These are phyloP conservation scores for Galeopterus variegatus DNA, from an alignment of 2,113 vertebrate species.

Conservation along the genomic window DNA sequence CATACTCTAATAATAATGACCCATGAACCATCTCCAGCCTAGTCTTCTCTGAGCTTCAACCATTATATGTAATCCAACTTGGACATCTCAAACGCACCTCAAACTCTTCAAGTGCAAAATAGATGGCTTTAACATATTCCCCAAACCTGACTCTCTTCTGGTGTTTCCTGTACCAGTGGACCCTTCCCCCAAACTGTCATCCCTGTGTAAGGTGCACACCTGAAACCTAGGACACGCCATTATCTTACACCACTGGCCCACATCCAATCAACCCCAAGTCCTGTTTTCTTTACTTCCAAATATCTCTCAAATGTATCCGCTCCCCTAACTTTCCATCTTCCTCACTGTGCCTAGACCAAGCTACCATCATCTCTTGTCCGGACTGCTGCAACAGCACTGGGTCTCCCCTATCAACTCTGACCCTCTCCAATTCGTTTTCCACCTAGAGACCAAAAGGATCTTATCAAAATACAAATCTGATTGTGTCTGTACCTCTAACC, in stretches of 20 bases:
- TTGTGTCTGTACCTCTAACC: not conserved
- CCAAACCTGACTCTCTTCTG: not conserved
- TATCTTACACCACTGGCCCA: not conserved
- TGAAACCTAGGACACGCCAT: not conserved
- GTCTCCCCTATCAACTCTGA: not conserved
- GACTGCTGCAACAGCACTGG: not conserved
- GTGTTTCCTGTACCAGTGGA: not conserved
- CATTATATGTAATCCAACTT: not conserved
- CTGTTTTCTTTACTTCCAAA: conserved; percentile 9
- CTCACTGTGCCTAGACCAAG: not conserved
- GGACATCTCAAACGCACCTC: not conserved
- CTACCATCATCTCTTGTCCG: not conserved
- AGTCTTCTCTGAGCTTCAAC: not conserved
- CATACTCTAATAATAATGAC: not conserved
- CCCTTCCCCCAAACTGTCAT: not conserved
- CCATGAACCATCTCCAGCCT: not conserved
- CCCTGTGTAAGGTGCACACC: not conserved
- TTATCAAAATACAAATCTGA: not conserved
- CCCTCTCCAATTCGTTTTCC: not conserved
- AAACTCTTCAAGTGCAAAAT: not conserved
- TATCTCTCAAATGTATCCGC: not conserved
- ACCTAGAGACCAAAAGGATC: not conserved
- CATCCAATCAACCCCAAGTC: not conserved
- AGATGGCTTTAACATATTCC: not conserved
- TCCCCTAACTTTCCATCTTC: not conserved